Base-by-base conservation (phyloP, 2,797 vertebrate species). In the Crenichthys baileyi region DNA sequence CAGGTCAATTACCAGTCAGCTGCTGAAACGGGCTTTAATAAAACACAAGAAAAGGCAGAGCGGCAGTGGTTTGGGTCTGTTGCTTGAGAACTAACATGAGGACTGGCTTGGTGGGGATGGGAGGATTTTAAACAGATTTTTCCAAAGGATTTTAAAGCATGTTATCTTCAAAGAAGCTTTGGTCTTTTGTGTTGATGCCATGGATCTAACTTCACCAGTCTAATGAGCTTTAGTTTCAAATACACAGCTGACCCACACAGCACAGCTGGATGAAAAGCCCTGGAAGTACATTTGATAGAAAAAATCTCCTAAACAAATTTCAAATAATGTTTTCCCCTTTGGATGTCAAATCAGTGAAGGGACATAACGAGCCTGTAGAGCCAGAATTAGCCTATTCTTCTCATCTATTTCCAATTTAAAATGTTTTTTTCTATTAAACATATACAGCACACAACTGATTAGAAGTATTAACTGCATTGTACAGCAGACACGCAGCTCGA, bases 11-110 rank as follows among this genome's bases (percentile, higher is more conserved):
- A 83, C 74, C 76, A 73, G 72, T 53, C 73, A 75, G 80, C 70
- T 58, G 71, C 39, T 68, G 65, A 68, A 77, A 84, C 51, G 51
- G 82, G 90, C 85, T 83, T 85, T 53, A 78, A 46, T 76, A 67
- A 81, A 85, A 89, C 60, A 58, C n/a, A 48, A 5, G 18, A 7
- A 61, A 81, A 72, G 13, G 85, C 72, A 83, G 79, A 91, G 87
- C 82, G 90, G 83, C 88, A 88, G 88, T 91, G 88, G 89, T 93
- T 89, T 87, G 87, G 85, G 84, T 89, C 83, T 88, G 88, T 87
- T 88, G 90, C 91, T 89, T 87, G 87, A 85, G 84, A 91, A 92
- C 92, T 84, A 90, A 92, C 92, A 93, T 77, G 89, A 91, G 85
- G 91, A 75, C 70, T 55, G 50, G 80, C 73, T 71, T 15, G 41